phyloP scores from a whole-genome alignment of 1,140 invertebrate genomes.

The Diprion similis region DNA sequence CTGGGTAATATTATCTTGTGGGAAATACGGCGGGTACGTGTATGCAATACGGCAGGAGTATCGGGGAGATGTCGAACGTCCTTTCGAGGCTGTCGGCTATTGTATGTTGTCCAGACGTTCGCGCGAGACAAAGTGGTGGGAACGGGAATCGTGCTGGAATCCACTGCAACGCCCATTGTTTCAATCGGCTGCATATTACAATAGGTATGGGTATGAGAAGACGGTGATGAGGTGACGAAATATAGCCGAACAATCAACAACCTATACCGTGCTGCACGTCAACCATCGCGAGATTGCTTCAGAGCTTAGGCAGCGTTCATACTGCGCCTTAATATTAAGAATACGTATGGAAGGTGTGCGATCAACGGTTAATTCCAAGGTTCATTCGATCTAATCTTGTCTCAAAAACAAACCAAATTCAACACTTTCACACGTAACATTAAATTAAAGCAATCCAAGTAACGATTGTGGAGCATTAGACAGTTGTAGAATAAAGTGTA shows the following conservation, averaged over 20 bases:
- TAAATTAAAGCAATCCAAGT: no score
- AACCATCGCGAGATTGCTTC: not conserved
- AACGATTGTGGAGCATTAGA: no score
- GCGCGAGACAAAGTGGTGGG: conserved; percentile 26
- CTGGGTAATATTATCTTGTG: conserved; percentile 42
- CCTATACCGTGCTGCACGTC: not conserved
- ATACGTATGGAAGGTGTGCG: not conserved
- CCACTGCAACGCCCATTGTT: conserved; percentile 16
- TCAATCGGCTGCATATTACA: not conserved
- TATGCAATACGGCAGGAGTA: conserved; percentile 18
- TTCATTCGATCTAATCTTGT: not conserved
- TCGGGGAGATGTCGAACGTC: conserved; percentile 41
- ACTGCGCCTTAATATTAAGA: no score
- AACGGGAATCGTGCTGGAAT: conserved; percentile 42
- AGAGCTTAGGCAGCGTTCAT: not conserved
- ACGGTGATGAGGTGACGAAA: conserved; percentile 1
- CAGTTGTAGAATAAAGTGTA: no score
- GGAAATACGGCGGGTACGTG: conserved; percentile 40
- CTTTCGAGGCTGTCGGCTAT: conserved; percentile 40
- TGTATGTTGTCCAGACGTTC: not conserved
- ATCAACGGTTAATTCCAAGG: not conserved
- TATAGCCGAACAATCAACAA: not conserved
- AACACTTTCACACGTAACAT: no score
- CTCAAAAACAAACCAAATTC: no score
- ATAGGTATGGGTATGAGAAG: not conserved